Conservation (phyloP, 2,113 vertebrate species). For the Dicentrarchus labrax region DNA sequence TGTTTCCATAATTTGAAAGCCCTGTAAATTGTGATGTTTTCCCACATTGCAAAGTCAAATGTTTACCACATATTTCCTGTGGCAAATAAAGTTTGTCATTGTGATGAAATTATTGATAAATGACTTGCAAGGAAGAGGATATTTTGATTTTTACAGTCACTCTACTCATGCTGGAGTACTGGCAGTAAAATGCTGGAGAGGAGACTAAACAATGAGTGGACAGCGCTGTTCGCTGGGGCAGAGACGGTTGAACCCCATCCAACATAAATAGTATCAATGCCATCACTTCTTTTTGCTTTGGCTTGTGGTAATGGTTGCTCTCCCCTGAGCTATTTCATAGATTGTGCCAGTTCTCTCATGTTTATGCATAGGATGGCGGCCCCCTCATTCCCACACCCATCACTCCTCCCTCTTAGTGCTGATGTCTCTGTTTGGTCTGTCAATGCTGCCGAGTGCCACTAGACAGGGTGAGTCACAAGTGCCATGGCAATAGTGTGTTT, state of each 20-base stretch:
- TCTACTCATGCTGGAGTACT: slow-evolving; percentile 12
- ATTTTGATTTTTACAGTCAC: slow-evolving; percentile 12
- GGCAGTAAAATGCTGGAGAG: slow-evolving; percentile 3
- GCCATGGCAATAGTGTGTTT: slow-evolving; percentile 28
- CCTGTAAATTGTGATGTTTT: slow-evolving; percentile 23
- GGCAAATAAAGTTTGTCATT: not conserved
- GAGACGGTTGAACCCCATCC: slow-evolving; percentile 43
- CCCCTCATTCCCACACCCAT: not conserved
- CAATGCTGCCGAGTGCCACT: slow-evolving; percentile 4
- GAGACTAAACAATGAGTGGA: slow-evolving; percentile 44
- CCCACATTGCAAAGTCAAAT: not conserved
- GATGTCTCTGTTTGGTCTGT: slow-evolving; percentile 60
- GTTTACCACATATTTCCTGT: not conserved
- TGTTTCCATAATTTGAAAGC: slow-evolving; percentile 1
- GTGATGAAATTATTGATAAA: slow-evolving; percentile 29
- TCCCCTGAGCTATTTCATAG: slow-evolving; percentile 33
- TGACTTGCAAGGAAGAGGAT: not conserved
- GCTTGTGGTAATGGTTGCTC: slow-evolving; percentile 6
- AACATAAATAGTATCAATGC: slow-evolving; percentile 62
- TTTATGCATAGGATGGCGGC: slow-evolving; percentile 51
- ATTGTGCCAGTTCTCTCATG: slow-evolving; percentile 56
- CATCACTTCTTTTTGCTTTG: slow-evolving; percentile 50
- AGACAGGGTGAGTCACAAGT: slow-evolving; percentile 53
- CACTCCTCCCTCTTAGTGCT: slow-evolving; percentile 4
- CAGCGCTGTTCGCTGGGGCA: slow-evolving; percentile 25